These are phyloP conservation scores for Pterocles orientalis DNA, from an alignment of 2,113 vertebrate genomes.

Conservation along the genomic window DNA sequence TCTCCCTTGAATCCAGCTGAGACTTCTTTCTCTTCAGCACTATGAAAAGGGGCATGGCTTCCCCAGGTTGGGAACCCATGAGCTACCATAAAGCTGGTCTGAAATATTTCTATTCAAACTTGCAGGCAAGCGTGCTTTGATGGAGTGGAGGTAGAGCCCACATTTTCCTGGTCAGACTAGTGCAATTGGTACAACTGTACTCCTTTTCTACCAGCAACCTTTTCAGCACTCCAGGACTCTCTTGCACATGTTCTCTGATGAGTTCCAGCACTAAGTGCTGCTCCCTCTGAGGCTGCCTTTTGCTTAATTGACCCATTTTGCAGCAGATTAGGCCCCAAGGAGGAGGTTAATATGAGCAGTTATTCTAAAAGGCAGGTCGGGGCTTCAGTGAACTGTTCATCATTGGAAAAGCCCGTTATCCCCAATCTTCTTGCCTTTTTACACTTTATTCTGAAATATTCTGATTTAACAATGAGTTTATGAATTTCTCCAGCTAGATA, in stretches of 20 bases:
- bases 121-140: neutral
- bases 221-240: neutral
- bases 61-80: neutral
- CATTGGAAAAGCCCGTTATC: neutral
- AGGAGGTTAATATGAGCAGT: neutral
- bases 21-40: neutral
- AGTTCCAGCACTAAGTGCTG: neutral
- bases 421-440: neutral
- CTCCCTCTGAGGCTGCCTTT: conserved; percentile 3
- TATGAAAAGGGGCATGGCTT: neutral
- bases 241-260: neutral
- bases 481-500: neutral
- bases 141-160: neutral
- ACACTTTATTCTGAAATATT: neutral
- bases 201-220: neutral
- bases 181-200: neutral
- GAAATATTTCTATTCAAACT: neutral
- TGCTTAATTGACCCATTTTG: neutral
- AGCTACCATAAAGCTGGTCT: neutral
- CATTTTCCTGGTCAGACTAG: neutral
- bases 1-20: neutral
- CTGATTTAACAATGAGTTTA: neutral
- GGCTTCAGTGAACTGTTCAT: neutral
- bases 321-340: conserved; percentile 10
- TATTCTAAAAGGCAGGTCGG: neutral